These are phyloP conservation scores for Tretioscincus oriximinensis DNA, from an alignment of 2,113 vertebrate species.

Conservation along the genomic window DNA sequence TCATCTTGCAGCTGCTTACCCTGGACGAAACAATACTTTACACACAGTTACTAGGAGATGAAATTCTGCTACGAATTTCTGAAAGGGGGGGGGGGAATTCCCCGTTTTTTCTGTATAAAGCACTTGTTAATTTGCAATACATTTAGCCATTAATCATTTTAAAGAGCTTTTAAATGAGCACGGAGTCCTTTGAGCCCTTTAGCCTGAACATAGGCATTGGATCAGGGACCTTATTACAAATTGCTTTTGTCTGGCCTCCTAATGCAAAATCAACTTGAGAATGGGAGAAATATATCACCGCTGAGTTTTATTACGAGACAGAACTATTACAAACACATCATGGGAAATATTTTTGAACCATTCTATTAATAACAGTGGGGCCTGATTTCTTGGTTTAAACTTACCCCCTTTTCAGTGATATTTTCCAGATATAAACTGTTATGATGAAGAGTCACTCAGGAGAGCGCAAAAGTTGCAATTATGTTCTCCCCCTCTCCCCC, in stretches of 20 bases:
- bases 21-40: slow-evolving; percentile 41
- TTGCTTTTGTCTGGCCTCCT: slow-evolving; percentile 74
- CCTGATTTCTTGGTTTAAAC: slow-evolving; percentile 74
- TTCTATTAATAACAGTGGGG: slow-evolving; percentile 77
- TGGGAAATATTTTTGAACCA: slow-evolving; percentile 69
- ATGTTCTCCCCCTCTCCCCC: slow-evolving; percentile 42
- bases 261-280: slow-evolving; percentile 73
- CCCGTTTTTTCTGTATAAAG: slow-evolving; percentile 62
- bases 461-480: slow-evolving; percentile 66
- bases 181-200: slow-evolving; percentile 61
- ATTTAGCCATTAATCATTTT: slow-evolving; percentile 68
- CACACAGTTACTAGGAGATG: slow-evolving; percentile 27
- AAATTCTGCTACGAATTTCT: slow-evolving; percentile 45
- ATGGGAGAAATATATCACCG: slow-evolving; percentile 72
- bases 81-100: slow-evolving; percentile 29
- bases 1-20: neutral
- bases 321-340: slow-evolving; percentile 71
- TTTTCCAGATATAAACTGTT: slow-evolving; percentile 84
- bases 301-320: slow-evolving; percentile 67
- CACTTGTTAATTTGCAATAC: slow-evolving; percentile 65
- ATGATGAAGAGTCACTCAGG: slow-evolving; percentile 78
- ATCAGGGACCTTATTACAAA: slow-evolving; percentile 69
- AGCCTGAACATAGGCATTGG: slow-evolving; percentile 59
- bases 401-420: slow-evolving; percentile 79
- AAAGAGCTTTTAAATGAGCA: slow-evolving; percentile 71